Percentiles rank a stretch among this genome's conserved stretches.
Evolutionary conservation across 2,888 invertebrate genomes (phyloP).

Genomic region (Drosophila colorata): DNA sequence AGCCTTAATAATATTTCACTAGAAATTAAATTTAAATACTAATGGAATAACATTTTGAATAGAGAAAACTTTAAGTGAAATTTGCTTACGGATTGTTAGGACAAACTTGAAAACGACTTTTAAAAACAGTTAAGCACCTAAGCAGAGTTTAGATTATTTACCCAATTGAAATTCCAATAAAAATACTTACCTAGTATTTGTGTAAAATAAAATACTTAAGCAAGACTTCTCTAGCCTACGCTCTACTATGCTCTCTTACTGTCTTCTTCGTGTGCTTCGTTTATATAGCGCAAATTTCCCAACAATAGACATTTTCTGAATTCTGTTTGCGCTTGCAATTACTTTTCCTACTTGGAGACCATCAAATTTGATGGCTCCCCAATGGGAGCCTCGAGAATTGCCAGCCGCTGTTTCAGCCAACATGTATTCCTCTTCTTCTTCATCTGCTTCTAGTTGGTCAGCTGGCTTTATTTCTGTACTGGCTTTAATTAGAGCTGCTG

Average conservation of each 20-base stretch:
- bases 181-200: slow-evolving; percentile 15
- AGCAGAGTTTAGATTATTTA: background rate
- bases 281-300: slow-evolving; percentile 16
- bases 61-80: background rate
- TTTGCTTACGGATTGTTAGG: background rate
- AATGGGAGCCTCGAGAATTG: slow-evolving; percentile 33
- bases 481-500: slow-evolving; percentile 52
- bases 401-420: slow-evolving; percentile 4
- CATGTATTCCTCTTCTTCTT: slow-evolving; percentile 9
- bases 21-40: background rate
- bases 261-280: background rate
- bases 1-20: too few species aligned
- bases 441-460: slow-evolving; percentile 28
- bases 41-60: background rate
- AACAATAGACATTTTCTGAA: slow-evolving; percentile 52
- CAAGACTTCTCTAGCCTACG: background rate
- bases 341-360: slow-evolving; percentile 44
- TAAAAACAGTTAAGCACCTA: background rate
- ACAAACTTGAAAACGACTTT: background rate
- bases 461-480: slow-evolving; percentile 7
- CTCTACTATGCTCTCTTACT: background rate
- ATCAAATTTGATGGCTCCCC: slow-evolving; percentile 56
- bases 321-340: slow-evolving; percentile 55
- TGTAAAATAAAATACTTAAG: slow-evolving; percentile 22
- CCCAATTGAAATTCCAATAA: slow-evolving; percentile 3